phyloP scores from a whole-genome alignment of 1,140 invertebrate species.

The Pogonomyrmex californicus region DNA sequence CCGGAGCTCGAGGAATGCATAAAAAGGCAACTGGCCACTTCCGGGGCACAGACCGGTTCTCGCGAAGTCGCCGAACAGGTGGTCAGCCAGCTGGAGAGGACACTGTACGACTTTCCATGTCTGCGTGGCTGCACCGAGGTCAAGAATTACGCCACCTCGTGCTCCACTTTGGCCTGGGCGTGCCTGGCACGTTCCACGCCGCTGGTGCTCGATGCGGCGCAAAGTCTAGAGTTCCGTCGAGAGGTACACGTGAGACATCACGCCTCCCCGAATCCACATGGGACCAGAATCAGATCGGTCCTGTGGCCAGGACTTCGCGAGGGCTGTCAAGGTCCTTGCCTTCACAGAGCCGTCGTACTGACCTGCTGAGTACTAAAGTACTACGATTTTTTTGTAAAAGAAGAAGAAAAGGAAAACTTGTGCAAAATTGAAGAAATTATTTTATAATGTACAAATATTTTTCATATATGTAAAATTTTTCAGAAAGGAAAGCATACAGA shows the following conservation, averaged over 20 bases:
- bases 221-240: constrained; percentile 85
- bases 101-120: constrained; percentile 92
- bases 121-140: constrained; percentile 89
- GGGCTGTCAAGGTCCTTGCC: constrained; percentile 89
- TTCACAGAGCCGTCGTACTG: constrained; percentile 91
- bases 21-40: constrained; percentile 79
- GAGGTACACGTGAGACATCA: constrained; percentile 90
- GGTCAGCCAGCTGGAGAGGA: constrained; percentile 83
- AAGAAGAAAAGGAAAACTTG: background rate
- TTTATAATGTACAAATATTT: background rate
- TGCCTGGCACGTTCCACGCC: constrained; percentile 86
- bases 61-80: constrained; percentile 81
- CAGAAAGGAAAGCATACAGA: background rate
- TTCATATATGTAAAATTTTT: background rate
- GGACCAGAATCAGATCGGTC: constrained; percentile 89
- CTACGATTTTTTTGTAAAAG: constrained; percentile 35
- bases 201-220: constrained; percentile 79
- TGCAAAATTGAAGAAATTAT: background rate
- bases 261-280: constrained; percentile 87
- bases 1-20: constrained; percentile 80
- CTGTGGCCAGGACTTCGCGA: constrained; percentile 92
- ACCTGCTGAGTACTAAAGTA: constrained; percentile 82
- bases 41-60: constrained; percentile 78
- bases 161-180: constrained; percentile 91
- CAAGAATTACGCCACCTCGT: constrained; percentile 89